Conservation (phyloP, 2,113 vertebrate genomes). For the Sterrhoptilus dennistouni region DNA sequence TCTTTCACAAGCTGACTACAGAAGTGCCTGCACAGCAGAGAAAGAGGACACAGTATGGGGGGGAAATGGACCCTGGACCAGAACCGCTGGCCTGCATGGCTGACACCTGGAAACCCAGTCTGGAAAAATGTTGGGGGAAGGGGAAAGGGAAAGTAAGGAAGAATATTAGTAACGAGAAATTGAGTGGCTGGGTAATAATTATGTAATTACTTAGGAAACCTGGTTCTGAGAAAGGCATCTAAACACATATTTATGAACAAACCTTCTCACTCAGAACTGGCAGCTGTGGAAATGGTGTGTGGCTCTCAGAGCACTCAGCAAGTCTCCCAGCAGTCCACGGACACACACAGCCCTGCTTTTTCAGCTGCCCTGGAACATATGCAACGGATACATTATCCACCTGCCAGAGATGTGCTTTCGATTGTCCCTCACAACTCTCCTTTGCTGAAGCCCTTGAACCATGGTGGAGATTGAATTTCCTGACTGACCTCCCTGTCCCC, state of each 20-base stretch:
- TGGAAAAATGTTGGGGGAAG: not conserved
- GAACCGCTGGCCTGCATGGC: not conserved
- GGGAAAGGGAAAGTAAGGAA: not conserved
- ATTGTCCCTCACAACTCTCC: not conserved
- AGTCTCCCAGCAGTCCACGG: not conserved
- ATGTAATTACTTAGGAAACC: not conserved
- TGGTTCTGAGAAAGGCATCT: not conserved
- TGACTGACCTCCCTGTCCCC: not conserved
- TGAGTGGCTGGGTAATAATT: not conserved
- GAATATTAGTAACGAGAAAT: not conserved
- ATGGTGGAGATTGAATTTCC: not conserved
- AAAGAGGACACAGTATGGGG: accelerated
- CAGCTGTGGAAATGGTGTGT: not conserved
- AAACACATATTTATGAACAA: not conserved
- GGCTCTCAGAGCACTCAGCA: accelerated
- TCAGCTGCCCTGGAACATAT: not conserved
- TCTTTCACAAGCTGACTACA: not conserved
- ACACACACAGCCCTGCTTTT: not conserved
- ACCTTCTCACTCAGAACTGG: not conserved
- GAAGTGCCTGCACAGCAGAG: not conserved
- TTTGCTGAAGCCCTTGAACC: not conserved
- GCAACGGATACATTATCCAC: accelerated
- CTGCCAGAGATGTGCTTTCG: not conserved
- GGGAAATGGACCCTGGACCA: not conserved
- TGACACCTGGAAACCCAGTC: not conserved